These are phyloP conservation scores for Trochalopteron elliotii DNA, from an alignment of 2,113 vertebrate genomes.

Conservation along the genomic window DNA sequence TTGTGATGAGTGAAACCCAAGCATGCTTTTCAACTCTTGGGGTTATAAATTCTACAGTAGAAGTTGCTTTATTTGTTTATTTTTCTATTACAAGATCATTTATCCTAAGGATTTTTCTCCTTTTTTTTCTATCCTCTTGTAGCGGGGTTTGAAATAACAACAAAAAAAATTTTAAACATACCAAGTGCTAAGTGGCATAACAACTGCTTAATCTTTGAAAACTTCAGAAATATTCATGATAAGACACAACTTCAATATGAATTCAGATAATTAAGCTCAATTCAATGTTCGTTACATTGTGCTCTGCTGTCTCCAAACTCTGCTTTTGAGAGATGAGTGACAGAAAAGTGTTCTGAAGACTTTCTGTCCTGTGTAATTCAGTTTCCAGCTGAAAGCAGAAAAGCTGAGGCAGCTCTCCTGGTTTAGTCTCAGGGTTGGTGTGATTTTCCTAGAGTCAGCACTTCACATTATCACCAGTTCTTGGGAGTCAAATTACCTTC, in stretches of 20 bases:
- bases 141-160: neutral
- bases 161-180: neutral
- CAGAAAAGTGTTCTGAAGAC: neutral
- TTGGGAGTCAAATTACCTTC: neutral
- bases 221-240: neutral
- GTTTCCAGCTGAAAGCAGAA: neutral
- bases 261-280: neutral
- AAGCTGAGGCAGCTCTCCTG: neutral
- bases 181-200: neutral
- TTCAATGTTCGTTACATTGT: neutral
- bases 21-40: neutral
- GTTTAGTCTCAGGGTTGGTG: neutral
- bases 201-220: neutral
- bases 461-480: neutral
- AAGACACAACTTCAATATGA: neutral
- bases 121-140: neutral
- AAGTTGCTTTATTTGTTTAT: neutral
- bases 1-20: neutral
- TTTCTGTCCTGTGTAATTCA: neutral
- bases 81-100: neutral
- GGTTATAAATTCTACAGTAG: rapidly evolving
- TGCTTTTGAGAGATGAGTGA: neutral
- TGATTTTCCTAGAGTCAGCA: neutral
- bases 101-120: neutral
- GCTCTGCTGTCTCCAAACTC: neutral